Conservation (phyloP, 2,888 invertebrate species). For the Horisme vitalbata region DNA sequence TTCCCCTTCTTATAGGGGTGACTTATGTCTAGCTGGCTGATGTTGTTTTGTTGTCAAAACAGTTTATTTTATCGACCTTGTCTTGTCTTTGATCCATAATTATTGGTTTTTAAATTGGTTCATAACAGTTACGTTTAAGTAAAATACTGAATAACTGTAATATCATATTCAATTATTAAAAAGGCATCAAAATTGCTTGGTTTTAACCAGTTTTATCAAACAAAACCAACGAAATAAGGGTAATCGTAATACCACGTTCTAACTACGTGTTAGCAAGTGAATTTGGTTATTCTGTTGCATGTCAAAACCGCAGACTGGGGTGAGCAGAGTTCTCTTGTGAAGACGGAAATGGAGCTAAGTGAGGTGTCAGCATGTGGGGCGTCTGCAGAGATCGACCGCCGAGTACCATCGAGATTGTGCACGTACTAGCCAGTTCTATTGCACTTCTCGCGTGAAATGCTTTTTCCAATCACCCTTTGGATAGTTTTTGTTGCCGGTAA, state of each 20-base stretch:
- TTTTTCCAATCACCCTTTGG: slow-evolving; percentile 8
- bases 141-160: too few species aligned
- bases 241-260: slow-evolving; percentile 9
- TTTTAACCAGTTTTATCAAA: too few species aligned
- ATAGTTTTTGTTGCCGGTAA: background rate
- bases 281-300: slow-evolving; percentile 22
- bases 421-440: slow-evolving; percentile 43
- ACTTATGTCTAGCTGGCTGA: too few species aligned
- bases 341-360: slow-evolving; percentile 61
- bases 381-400: slow-evolving; percentile 31
- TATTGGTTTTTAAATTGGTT: background rate
- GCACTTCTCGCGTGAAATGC: slow-evolving; percentile 22
- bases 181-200: slow-evolving; percentile 3
- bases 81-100: background rate
- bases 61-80: too few species aligned
- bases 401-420: slow-evolving; percentile 55
- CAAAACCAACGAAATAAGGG: slow-evolving; percentile 6
- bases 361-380: slow-evolving; percentile 51
- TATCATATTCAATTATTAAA: slow-evolving; percentile 17
- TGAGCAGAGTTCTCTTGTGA: slow-evolving; percentile 41
- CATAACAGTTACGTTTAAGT: too few species aligned
- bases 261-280: slow-evolving; percentile 9
- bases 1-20: too few species aligned
- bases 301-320: slow-evolving; percentile 28
- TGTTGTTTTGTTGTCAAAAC: background rate